Percentiles rank a stretch among this genome's conserved stretches.
These are phyloP conservation scores for Onychomys torridus DNA, from an alignment of 2,797 vertebrate species.

Conservation along the genomic window DNA sequence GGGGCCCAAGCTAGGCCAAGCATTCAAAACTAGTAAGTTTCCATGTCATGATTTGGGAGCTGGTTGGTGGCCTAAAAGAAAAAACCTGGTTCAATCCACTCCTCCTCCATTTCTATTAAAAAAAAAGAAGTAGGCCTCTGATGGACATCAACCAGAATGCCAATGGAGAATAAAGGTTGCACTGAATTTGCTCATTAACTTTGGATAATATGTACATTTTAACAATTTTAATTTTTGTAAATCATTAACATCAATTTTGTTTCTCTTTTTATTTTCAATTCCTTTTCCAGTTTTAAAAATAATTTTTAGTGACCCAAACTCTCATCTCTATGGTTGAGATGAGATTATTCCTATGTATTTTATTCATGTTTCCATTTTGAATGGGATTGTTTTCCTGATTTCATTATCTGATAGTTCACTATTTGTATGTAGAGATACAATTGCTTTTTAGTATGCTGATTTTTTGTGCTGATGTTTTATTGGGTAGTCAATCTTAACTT, in stretches of 20 bases:
- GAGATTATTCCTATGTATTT: neutral
- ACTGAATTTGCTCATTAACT: neutral
- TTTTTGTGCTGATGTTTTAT: neutral
- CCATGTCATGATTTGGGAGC: neutral
- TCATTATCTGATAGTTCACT: neutral
- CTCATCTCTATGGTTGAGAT: neutral
- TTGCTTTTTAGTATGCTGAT: neutral
- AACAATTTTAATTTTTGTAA: neutral
- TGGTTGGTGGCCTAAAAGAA: neutral
- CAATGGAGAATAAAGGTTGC: neutral
- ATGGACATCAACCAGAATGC: neutral
- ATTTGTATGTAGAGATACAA: neutral
- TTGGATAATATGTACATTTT: neutral
- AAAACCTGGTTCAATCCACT: neutral
- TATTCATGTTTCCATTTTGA: neutral
- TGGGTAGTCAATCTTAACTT: neutral
- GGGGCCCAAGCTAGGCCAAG: neutral
- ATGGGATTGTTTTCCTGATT: neutral
- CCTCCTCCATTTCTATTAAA: neutral
- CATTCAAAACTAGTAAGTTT: neutral
- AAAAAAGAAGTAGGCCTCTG: neutral
- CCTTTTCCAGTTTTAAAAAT: neutral
- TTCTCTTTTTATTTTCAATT: neutral
- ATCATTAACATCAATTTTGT: neutral
- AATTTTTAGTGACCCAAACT: neutral